Percentiles rank a stretch among this genome's conserved stretches.
Evolutionary conservation across 2,888 invertebrate species (phyloP).

Genomic region (Dasysyrphus tricinctus): DNA sequence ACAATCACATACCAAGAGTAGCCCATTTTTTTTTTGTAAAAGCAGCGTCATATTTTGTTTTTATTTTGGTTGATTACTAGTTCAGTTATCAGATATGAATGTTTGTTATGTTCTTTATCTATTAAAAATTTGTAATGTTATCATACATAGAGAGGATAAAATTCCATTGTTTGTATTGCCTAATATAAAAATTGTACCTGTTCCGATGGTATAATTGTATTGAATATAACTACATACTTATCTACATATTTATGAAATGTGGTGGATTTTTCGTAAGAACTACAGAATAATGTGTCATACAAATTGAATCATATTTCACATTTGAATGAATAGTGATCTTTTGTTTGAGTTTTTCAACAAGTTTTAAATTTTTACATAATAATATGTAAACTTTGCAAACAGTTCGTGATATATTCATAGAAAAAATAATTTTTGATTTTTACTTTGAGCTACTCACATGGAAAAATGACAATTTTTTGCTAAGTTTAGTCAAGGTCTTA

Average conservation of each 20-base stretch:
- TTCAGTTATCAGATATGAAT: conserved; percentile 57
- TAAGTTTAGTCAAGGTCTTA: too few relatives aligned
- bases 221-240: background rate
- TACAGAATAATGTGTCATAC: background rate
- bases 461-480: too few relatives aligned
- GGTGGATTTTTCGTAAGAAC: background rate
- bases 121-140: conserved; percentile 49
- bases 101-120: conserved; percentile 65
- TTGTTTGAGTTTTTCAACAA: too few relatives aligned
- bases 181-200: conserved; percentile 1
- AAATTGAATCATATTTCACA: background rate
- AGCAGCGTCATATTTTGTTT: conserved; percentile 47
- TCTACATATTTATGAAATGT: background rate
- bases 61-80: conserved; percentile 55
- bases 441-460: too few relatives aligned
- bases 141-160: background rate
- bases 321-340: background rate
- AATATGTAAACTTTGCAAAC: too few relatives aligned
- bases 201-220: background rate
- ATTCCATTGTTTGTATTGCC: conserved; percentile 38
- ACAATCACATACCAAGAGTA: conserved; percentile 6
- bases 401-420: too few relatives aligned
- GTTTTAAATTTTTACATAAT: too few relatives aligned
- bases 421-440: too few relatives aligned
- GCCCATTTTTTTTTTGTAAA: conserved; percentile 17